Evolutionary conservation across 2,888 invertebrate species (phyloP).

Genomic region (Plebejus melissa): DNA sequence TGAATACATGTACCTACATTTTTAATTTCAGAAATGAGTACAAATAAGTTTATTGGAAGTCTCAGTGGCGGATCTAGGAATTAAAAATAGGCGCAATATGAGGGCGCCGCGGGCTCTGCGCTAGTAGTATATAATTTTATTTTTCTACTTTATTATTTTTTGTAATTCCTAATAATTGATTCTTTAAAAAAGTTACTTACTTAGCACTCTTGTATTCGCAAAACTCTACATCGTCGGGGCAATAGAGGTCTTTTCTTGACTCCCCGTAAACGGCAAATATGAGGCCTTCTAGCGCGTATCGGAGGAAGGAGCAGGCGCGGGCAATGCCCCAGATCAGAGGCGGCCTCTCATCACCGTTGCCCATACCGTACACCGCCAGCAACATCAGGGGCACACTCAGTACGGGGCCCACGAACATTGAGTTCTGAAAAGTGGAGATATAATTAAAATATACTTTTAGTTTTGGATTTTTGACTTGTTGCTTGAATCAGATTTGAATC

Average conservation of each 20-base stretch:
- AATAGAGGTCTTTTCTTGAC: slow-evolving; percentile 85
- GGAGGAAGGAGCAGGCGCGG: slow-evolving; percentile 90
- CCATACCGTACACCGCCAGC: slow-evolving; percentile 92
- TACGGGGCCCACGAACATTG: slow-evolving; percentile 94
- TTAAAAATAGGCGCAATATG: background rate
- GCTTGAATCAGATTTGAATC: no score
- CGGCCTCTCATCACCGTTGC: slow-evolving; percentile 84
- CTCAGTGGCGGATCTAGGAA: background rate
- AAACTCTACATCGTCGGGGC: slow-evolving; percentile 84
- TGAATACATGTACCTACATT: no score
- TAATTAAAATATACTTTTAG: no score
- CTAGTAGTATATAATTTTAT: background rate
- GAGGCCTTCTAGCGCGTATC: slow-evolving; percentile 90
- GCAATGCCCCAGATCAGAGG: slow-evolving; percentile 87
- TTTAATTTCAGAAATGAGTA: background rate
- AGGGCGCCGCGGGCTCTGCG: background rate
- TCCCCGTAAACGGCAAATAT: slow-evolving; percentile 89
- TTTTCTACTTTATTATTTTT: background rate
- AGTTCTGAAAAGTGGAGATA: slow-evolving; percentile 80
- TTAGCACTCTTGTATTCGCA: slow-evolving; percentile 87
- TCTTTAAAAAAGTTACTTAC: slow-evolving; percentile 45
- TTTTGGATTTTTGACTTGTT: no score
- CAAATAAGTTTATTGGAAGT: background rate
- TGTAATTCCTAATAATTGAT: background rate
- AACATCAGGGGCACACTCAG: slow-evolving; percentile 92